phyloP scores from a whole-genome alignment of 2,113 vertebrate genomes.

The Sphyrna mokarran region DNA sequence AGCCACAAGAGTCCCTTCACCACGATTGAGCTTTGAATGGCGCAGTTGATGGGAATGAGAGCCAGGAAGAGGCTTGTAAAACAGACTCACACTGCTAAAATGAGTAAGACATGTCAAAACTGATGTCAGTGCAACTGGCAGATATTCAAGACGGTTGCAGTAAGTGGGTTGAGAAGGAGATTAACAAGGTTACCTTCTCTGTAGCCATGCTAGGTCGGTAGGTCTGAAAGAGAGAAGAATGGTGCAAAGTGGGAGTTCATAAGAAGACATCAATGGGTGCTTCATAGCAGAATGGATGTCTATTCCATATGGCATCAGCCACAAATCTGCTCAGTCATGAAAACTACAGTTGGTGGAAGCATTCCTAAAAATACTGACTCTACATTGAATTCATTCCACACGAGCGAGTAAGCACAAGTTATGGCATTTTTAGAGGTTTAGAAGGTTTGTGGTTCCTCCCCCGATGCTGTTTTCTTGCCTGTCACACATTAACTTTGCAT shows the following conservation, averaged over 20 bases:
- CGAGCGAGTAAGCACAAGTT: neutral
- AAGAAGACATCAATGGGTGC: neutral
- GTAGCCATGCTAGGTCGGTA: neutral
- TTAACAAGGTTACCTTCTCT: neutral
- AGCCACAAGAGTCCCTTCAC: neutral
- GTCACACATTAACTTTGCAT: conserved; percentile 29
- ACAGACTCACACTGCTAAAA: neutral
- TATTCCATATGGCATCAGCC: no score
- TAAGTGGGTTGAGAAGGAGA: neutral
- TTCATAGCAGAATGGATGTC: neutral
- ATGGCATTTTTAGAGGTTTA: neutral
- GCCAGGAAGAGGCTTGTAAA: neutral
- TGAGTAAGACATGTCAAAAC: neutral
- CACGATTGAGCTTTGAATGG: neutral
- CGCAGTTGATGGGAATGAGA: neutral
- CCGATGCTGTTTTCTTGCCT: neutral
- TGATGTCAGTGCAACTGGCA: neutral
- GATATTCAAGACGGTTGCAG: neutral
- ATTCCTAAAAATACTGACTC: neutral
- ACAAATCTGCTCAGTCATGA: neutral
- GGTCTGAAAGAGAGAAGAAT: neutral
- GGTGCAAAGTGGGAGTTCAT: neutral
- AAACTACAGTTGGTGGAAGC: neutral
- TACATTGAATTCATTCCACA: neutral
- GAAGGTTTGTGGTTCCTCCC: neutral